Evolutionary conservation across 2,113 vertebrate genomes (phyloP).

Genomic region (Isichthys henryi): DNA sequence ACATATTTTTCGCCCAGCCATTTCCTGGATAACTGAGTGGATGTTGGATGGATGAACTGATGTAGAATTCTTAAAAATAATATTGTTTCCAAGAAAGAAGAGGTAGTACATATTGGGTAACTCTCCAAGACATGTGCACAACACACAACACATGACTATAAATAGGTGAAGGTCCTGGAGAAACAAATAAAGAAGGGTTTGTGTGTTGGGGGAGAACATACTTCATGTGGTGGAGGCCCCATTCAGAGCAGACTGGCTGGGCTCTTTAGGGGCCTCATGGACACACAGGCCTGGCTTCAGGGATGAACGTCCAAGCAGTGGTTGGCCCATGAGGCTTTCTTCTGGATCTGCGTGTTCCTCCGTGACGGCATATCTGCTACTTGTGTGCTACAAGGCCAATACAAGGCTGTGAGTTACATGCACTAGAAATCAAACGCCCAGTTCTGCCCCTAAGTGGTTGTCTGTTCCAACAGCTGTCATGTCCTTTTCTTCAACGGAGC

Average conservation of each 20-base stretch:
- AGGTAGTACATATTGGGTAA: background rate
- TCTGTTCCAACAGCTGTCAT: background rate
- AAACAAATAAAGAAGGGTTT: background rate
- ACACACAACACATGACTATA: background rate
- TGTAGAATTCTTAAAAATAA: background rate
- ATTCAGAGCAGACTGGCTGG: slow-evolving; percentile 57
- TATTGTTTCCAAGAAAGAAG: background rate
- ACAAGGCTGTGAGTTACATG: background rate
- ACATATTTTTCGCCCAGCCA: background rate
- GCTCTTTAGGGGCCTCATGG: slow-evolving; percentile 61
- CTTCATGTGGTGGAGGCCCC: slow-evolving; percentile 60
- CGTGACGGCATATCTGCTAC: slow-evolving; percentile 49
- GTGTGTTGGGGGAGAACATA: slow-evolving; percentile 32
- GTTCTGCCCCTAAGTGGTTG: background rate
- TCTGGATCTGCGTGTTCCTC: slow-evolving; percentile 31
- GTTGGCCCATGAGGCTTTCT: slow-evolving; percentile 39
- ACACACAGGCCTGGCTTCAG: slow-evolving; percentile 39
- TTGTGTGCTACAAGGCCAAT: slow-evolving; percentile 29
- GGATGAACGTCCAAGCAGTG: slow-evolving; percentile 31
- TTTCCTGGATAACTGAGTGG: background rate
- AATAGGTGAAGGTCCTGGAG: background rate
- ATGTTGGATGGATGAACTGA: background rate
- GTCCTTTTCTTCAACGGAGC: background rate
- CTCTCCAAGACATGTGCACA: background rate
- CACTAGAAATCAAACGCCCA: slow-evolving; percentile 33